Conservation (phyloP, 2,797 vertebrate genomes). For the Phalanger gymnotis region DNA sequence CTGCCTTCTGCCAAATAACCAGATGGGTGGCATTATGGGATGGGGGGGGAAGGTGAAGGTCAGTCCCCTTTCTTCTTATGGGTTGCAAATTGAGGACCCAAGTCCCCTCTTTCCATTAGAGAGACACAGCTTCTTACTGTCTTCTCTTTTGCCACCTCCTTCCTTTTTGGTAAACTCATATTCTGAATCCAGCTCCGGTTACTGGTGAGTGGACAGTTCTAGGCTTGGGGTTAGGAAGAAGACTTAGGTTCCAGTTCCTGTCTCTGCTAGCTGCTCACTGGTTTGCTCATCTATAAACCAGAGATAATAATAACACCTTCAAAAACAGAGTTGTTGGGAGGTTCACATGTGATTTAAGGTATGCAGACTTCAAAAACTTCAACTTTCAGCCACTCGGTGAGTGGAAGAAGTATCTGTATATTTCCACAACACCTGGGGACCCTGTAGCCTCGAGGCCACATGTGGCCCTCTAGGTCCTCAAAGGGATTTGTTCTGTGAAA, state of each 20-base stretch:
- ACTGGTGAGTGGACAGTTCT: background rate
- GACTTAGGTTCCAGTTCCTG: background rate
- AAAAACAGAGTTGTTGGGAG: background rate
- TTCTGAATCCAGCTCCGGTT: slow-evolving; percentile 27
- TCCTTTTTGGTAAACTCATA: background rate
- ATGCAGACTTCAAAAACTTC: background rate
- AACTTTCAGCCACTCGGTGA: slow-evolving; percentile 1
- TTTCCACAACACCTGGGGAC: slow-evolving; percentile 12
- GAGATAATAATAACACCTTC: background rate
- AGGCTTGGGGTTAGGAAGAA: background rate
- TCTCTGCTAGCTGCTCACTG: too few species aligned
- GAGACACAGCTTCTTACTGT: slow-evolving; percentile 44
- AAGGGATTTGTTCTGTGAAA: too few species aligned
- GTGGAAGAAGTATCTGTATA: slow-evolving; percentile 26
- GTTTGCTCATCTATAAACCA: background rate
- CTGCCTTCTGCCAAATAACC: slow-evolving; percentile 35
- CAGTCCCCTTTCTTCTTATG: slow-evolving; percentile 65
- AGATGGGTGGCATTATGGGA: slow-evolving; percentile 40
- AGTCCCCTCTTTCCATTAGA: slow-evolving; percentile 54
- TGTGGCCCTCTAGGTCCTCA: too few species aligned
- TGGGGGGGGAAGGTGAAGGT: slow-evolving; percentile 57
- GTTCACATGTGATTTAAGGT: background rate
- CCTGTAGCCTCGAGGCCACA: too few species aligned
- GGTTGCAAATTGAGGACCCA: slow-evolving; percentile 53
- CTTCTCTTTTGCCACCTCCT: slow-evolving; percentile 50